Evolutionary conservation across 1,140 invertebrate genomes (phyloP).

Genomic region (Lepidurus apus): DNA sequence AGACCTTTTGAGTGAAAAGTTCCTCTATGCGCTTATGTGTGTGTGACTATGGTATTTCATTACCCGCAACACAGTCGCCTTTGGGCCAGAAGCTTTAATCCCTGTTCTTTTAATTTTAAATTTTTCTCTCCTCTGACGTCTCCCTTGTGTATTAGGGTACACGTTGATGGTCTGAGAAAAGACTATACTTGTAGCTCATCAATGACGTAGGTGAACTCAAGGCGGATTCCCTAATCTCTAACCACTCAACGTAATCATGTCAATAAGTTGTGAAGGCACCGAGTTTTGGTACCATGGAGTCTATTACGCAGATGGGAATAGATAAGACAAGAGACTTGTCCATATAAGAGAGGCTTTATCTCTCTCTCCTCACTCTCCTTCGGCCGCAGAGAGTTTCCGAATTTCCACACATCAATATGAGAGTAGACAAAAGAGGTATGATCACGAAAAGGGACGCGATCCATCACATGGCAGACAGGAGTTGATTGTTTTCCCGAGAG

Average conservation of each 20-base stretch:
- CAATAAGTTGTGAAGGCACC: not conserved
- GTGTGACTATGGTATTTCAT: slow-evolving; percentile 18
- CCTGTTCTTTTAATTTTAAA: not conserved
- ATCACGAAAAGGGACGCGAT: slow-evolving; percentile 17
- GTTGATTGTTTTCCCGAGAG: not conserved
- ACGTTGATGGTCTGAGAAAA: too few species aligned
- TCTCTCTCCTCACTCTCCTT: too few species aligned
- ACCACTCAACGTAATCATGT: not conserved
- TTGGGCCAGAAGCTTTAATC: not conserved
- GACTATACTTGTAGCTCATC: too few species aligned
- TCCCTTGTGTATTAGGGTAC: not conserved
- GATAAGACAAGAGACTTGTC: not conserved
- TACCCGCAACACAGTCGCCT: slow-evolving; percentile 3
- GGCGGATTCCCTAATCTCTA: not conserved
- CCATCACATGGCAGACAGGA: slow-evolving; percentile 9
- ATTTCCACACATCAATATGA: not conserved
- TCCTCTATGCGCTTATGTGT: not conserved
- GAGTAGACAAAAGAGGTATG: slow-evolving; percentile 15
- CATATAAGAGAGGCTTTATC: too few species aligned
- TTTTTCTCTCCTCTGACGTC: not conserved
- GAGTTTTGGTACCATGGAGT: not conserved
- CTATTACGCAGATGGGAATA: not conserved
- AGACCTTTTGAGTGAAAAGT: not conserved
- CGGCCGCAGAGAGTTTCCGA: not conserved
- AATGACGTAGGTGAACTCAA: not conserved